Evolutionary conservation across 2,797 vertebrate genomes (phyloP).

Genomic region (Trematomus bernacchii): DNA sequence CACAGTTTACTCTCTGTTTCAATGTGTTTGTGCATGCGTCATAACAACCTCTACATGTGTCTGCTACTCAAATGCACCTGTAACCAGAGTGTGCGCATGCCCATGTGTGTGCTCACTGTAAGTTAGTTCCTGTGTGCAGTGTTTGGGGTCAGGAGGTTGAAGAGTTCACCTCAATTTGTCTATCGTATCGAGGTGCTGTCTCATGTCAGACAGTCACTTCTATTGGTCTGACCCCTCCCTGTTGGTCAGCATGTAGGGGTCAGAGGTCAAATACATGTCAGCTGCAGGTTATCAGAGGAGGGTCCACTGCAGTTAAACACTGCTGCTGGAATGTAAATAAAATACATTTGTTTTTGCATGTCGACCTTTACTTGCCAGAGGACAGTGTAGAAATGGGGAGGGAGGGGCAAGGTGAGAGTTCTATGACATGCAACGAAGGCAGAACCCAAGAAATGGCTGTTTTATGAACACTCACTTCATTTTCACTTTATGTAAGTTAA

Average conservation of each 20-base stretch:
- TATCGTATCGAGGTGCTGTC: slow-evolving; percentile 59
- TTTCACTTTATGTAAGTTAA: no score
- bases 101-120: slow-evolving; percentile 1
- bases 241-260: slow-evolving; percentile 44
- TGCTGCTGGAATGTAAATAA: slow-evolving; percentile 5
- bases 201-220: slow-evolving; percentile 59
- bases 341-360: background rate
- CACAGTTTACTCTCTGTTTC: slow-evolving; percentile 48
- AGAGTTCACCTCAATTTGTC: slow-evolving; percentile 45
- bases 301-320: slow-evolving; percentile 10
- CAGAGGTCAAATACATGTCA: slow-evolving; percentile 56
- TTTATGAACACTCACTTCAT: no score
- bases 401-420: no score
- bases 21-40: slow-evolving; percentile 36
- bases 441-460: no score
- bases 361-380: no score
- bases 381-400: no score
- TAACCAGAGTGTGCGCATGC: background rate
- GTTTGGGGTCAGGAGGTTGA: slow-evolving; percentile 11
- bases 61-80: slow-evolving; percentile 26
- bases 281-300: slow-evolving; percentile 39
- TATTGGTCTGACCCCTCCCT: slow-evolving; percentile 48
- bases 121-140: background rate
- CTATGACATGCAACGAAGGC: no score
- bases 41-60: slow-evolving; percentile 38